Base-by-base conservation (phyloP, 2,888 invertebrate species). In the Pseudococcus longispinus region DNA sequence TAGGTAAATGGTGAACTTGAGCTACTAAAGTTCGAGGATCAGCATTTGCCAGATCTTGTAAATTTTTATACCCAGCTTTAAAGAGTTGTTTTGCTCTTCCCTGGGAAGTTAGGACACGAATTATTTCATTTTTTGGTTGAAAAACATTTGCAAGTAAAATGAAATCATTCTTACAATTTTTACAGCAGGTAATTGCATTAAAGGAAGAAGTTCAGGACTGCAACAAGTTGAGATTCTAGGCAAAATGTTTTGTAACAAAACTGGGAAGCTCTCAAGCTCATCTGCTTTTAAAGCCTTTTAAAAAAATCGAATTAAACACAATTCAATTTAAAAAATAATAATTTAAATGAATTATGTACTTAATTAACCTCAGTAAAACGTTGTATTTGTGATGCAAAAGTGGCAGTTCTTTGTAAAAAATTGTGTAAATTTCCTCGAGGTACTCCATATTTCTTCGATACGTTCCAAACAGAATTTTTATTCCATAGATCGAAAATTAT, bases 111-210 rank as follows among this genome's bases (percentile, higher is more conserved):
- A 60, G 84, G 51, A 85, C 0, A 20, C 26, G 77, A 65, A 23
- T 32, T 37, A 15, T 42, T 88, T 84, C 2, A 88, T 37, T 51
- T 37, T 46, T 46, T 42, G 13, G 77, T 3, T 44, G n/a, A 1
- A 26, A 65, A 74, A 15, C 9, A n/a, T 84, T 70, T n/a, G 44
- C 5, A 9, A 6, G 37, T 51, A 15, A n/a, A 32, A 42, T 29
- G 18, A 84, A 37, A 83, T 2, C 15, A 85, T 85, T 89, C 89
- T 90, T 91, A 95, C 95, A 91, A 95, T 94, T 92, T 95, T 96
- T 3, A 98, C 97, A 26, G 94, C 93, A 1, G 98, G 98, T 89
- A 98, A 92, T 89, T 97, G 96, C 94, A 98, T 94, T 26, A 99
- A 92, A 15, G 95, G 94, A 46, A 94, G 92, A 87, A 98, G 91